A percentile compares a stretch with the other conserved stretches of the same genome.
Evolutionary conservation across 2,797 vertebrate genomes (phyloP).

Genomic region (Anas bahamensis): DNA sequence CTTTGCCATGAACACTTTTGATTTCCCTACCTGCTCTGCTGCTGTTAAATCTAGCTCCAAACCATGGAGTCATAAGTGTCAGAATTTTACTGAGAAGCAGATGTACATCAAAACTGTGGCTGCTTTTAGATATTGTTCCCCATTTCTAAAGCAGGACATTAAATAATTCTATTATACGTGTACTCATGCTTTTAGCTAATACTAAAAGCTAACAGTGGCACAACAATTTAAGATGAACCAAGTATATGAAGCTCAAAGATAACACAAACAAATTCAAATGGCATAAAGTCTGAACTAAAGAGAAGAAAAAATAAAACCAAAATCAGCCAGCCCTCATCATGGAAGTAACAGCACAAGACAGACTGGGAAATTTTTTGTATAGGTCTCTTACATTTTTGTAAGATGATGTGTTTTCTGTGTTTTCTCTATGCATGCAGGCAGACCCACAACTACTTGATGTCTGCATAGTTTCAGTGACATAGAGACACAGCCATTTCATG

Average conservation of each 20-base stretch:
- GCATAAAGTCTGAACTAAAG: not conserved
- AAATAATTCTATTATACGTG: not conserved
- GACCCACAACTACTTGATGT: not conserved
- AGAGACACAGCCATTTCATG: not conserved
- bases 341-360: not conserved
- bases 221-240: not conserved
- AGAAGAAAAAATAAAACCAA: not conserved
- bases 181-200: not conserved
- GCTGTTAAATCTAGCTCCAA: not conserved
- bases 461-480: not conserved
- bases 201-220: not conserved
- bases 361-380: not conserved
- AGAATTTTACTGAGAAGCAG: not conserved
- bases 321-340: not conserved
- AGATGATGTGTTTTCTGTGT: not conserved
- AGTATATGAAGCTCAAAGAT: not conserved
- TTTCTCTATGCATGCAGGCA: not conserved
- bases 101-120: not conserved
- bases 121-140: not conserved
- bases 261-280: not conserved
- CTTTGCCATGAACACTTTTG: not conserved
- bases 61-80: not conserved
- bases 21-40: not conserved
- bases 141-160: not conserved
- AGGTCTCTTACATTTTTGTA: not conserved